Percentiles rank a stretch among this genome's conserved stretches.
Evolutionary conservation across 2,113 vertebrate species (phyloP).

Genomic region (Prinia subflava): DNA sequence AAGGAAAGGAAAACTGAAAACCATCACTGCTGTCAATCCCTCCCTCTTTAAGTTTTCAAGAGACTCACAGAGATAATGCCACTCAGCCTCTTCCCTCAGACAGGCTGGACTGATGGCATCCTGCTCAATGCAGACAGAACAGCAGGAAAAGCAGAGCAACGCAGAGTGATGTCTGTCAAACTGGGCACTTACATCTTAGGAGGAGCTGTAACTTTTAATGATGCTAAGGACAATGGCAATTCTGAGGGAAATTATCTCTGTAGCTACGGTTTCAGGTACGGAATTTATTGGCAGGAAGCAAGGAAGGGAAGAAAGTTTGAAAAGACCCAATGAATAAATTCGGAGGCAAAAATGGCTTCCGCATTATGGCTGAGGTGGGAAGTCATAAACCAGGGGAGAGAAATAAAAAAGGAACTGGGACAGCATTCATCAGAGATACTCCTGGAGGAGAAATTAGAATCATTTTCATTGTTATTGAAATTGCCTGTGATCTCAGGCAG

Average conservation of each 20-base stretch:
- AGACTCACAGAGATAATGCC: background rate
- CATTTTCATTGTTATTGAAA: slow-evolving; percentile 55
- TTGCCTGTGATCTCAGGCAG: slow-evolving; percentile 51
- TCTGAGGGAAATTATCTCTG: slow-evolving; percentile 37
- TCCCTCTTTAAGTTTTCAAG: background rate
- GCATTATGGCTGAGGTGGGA: background rate
- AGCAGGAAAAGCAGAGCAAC: background rate
- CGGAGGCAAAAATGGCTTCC: background rate
- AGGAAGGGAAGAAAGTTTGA: slow-evolving; percentile 7
- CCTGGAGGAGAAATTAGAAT: slow-evolving; percentile 19
- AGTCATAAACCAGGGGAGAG: slow-evolving; percentile 23
- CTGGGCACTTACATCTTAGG: slow-evolving; percentile 18
- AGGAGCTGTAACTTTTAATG: slow-evolving; percentile 56
- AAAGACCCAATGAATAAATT: slow-evolving; percentile 40
- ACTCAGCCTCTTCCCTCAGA: background rate
- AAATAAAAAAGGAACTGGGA: slow-evolving; percentile 14
- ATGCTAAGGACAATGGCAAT: slow-evolving; percentile 17
- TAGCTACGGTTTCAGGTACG: slow-evolving; percentile 26
- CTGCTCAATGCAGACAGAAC: background rate
- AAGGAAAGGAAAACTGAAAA: background rate
- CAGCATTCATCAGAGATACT: background rate
- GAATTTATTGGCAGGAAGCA: slow-evolving; percentile 16
- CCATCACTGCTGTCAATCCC: background rate
- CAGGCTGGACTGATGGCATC: background rate
- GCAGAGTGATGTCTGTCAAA: slow-evolving; percentile 34